Conservation (phyloP, 1,140 invertebrate genomes). For the Laupala kohalensis region DNA sequence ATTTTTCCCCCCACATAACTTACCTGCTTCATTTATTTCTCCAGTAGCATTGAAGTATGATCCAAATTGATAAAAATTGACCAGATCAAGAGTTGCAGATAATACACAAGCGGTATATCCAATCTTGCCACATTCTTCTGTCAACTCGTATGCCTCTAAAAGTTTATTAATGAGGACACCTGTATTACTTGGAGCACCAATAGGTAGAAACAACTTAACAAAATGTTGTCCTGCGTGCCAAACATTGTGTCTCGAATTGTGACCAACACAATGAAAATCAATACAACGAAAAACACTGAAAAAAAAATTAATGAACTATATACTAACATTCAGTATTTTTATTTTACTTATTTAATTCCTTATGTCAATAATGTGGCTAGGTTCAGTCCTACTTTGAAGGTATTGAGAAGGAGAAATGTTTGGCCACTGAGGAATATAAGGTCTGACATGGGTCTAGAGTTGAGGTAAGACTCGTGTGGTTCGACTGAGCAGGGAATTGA, state of each 20-base stretch:
- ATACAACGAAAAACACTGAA: neutral
- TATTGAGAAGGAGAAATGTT: no score
- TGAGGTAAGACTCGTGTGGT: no score
- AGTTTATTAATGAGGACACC: constrained; percentile 23
- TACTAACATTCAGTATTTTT: no score
- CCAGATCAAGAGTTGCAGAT: constrained; percentile 22
- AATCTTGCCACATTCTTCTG: constrained; percentile 18
- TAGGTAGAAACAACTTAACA: constrained; percentile 29
- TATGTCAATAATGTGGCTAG: no score
- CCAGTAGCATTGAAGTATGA: constrained; percentile 20
- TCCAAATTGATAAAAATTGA: constrained; percentile 24
- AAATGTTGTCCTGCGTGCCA: constrained; percentile 32
- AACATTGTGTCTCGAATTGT: constrained; percentile 33
- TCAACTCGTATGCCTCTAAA: constrained; percentile 23
- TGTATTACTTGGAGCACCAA: constrained; percentile 27
- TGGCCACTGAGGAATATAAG: no score
- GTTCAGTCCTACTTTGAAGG: no score
- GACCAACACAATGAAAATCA: constrained; percentile 26
- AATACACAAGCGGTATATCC: constrained; percentile 24
- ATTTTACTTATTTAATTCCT: no score
- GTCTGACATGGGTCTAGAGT: no score
- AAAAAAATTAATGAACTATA: neutral
- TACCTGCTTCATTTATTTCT: neutral
- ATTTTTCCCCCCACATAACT: no score
- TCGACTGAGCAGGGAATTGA: no score